Conservation (phyloP, 2,797 vertebrate species). For the Holocentrus rufus region DNA sequence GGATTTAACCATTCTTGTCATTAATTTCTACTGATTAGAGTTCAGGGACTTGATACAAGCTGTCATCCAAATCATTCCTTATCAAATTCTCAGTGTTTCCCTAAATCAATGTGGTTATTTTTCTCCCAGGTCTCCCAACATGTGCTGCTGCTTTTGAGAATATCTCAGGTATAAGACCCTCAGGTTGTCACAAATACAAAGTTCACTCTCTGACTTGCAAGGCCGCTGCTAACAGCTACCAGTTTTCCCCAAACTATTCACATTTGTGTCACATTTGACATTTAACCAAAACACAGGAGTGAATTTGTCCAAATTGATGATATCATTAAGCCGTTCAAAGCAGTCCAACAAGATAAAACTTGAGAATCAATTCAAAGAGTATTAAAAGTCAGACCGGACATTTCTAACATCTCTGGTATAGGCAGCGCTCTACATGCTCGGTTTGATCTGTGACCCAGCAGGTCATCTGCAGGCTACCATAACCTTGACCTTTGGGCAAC, state of each 20-base stretch:
- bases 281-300: conserved; percentile 18
- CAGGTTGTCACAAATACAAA: too few relatives aligned
- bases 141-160: background rate
- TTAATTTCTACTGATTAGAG: too few relatives aligned
- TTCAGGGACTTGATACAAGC: too few relatives aligned
- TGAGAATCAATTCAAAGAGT: conserved; percentile 28
- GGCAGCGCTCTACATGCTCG: conserved; percentile 40
- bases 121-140: background rate
- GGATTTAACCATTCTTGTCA: background rate
- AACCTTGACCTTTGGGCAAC: conserved; percentile 79
- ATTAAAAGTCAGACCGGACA: conserved; percentile 28
- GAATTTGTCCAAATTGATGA: conserved; percentile 1
- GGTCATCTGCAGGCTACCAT: conserved; percentile 77
- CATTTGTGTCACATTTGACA: too few relatives aligned
- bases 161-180: background rate
- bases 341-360: conserved; percentile 6
- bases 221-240: background rate
- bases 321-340: conserved; percentile 12
- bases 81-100: background rate
- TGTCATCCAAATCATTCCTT: too few relatives aligned
- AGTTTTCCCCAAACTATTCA: background rate
- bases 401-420: conserved; percentile 32
- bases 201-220: background rate
- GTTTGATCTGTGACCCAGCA: conserved; percentile 73
- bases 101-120: background rate